Base-by-base conservation (phyloP, 2,888 invertebrate species). In the Drosophila niveifrons region DNA sequence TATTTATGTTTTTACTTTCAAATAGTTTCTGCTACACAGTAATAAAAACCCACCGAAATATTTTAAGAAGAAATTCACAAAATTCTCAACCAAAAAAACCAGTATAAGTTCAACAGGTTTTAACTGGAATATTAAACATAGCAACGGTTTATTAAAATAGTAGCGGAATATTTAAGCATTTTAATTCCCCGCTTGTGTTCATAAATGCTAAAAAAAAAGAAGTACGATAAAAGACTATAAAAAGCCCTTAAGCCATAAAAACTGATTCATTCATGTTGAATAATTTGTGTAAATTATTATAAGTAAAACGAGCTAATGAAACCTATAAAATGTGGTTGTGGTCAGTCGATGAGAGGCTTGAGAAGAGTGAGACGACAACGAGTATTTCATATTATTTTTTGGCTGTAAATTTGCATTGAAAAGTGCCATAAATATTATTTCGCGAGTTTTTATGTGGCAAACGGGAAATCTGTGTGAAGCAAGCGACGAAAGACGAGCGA, bases 351-450 rank as follows among this genome's bases (percentile, higher is more conserved):
- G n/a, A n/a, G 13, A 15, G 39, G 39, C 15, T 7, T 15, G 13
- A 41, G 39, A 41, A 41, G 39, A 65, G 70, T 52, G 65, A 66
- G 59, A 64, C 58, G 59, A 64, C 62, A 43, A 43, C 46, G 23
- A 53, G 59, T 61, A 78, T 82, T 73, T 68, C 71, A 73, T 76
- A 84, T 75, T 78, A 76, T 78, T 72, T 73, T 70, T 74, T 44
- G 67, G 71, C 71, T 80, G 80, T 83, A 83, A 88, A 85, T 85
- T 81, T 73, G 58, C 75, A 83, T 83, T 83, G 86, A 83, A 88
- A 86, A 82, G 78, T 74, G 80, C 50, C 88, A 86, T 86, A 86
- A 86, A 86, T 86, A 88, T 83, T 82, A 88, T 83, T 88, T 83
- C 68, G 65, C 63, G 70, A 72, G 66, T 61, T 81, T 83, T 86